Conservation (phyloP, 2,888 invertebrate species). For the Blera fallax region DNA sequence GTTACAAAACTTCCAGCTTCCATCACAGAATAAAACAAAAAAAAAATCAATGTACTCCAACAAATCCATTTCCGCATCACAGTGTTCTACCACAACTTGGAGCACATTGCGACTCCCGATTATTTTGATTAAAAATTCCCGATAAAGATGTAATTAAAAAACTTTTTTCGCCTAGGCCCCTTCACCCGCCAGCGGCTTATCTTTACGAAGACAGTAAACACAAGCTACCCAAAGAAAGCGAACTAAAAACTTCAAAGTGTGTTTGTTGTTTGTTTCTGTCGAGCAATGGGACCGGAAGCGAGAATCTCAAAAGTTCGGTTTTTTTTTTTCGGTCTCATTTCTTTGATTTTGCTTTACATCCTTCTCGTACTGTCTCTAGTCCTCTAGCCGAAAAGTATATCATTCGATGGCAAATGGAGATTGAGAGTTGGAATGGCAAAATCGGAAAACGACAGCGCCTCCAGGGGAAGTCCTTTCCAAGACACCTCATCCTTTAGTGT, state of each 20-base stretch:
- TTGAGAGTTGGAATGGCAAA: slow-evolving; percentile 62
- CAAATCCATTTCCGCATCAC: not conserved
- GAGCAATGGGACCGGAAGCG: slow-evolving; percentile 32
- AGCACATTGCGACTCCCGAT: slow-evolving; percentile 49
- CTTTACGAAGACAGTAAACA: slow-evolving; percentile 30
- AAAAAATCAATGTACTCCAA: not conserved
- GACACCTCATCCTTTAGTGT: slow-evolving; percentile 55
- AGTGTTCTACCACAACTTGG: slow-evolving; percentile 13
- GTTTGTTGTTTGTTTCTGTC: slow-evolving; percentile 50
- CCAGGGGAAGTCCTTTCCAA: slow-evolving; percentile 42
- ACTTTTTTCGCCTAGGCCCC: slow-evolving; percentile 40
- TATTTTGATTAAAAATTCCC: slow-evolving; percentile 70
- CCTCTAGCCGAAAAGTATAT: slow-evolving; percentile 9
- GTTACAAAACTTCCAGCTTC: not conserved
- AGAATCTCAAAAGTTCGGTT: slow-evolving; percentile 40
- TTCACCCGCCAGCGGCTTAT: slow-evolving; percentile 18
- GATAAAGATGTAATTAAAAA: slow-evolving; percentile 72
- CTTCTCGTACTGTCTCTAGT: not conserved
- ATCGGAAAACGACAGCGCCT: slow-evolving; percentile 59
- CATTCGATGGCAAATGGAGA: slow-evolving; percentile 62
- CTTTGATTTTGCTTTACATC: not conserved
- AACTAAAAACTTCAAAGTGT: slow-evolving; percentile 62
- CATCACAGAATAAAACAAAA: not conserved
- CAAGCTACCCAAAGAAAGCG: slow-evolving; percentile 5
- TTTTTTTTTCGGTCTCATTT: not conserved